Percentiles rank a stretch among this genome's conserved stretches.
Evolutionary conservation across 37 sponge, comb jelly and placozoan genomes (phyloP).

Genomic region (Oopsacas minuta): DNA sequence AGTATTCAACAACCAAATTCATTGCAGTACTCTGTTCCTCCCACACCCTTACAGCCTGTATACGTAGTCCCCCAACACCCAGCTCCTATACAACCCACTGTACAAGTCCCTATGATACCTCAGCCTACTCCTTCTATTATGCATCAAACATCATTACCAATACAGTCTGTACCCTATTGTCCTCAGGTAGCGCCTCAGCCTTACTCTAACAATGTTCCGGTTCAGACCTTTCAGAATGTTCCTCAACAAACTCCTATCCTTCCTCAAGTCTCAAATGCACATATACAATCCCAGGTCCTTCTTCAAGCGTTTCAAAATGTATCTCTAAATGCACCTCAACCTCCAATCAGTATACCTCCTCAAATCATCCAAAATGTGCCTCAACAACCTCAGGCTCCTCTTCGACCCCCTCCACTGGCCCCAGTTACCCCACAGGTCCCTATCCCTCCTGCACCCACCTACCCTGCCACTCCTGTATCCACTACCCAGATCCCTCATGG

Average conservation of each 20-base stretch:
- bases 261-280: not conserved
- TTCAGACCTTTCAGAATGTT: not conserved
- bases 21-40: not conserved
- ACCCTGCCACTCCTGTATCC: not conserved
- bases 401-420: not conserved
- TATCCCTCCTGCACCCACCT: not conserved
- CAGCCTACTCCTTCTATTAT: not conserved
- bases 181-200: not conserved
- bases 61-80: not conserved
- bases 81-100: not conserved
- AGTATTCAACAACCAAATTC: not conserved
- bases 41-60: not conserved
- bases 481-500: not conserved
- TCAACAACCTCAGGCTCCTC: not conserved
- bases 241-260: not conserved
- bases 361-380: not conserved
- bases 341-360: not conserved
- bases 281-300: too few species aligned
- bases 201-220: not conserved
- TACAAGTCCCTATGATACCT: not conserved
- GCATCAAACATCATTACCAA: not conserved
- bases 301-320: not conserved
- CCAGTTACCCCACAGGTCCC: not conserved
- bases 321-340: not conserved
- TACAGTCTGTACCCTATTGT: not conserved